phyloP scores from a whole-genome alignment of 2,888 invertebrate species.

The Chrysotoxum bicinctum region DNA sequence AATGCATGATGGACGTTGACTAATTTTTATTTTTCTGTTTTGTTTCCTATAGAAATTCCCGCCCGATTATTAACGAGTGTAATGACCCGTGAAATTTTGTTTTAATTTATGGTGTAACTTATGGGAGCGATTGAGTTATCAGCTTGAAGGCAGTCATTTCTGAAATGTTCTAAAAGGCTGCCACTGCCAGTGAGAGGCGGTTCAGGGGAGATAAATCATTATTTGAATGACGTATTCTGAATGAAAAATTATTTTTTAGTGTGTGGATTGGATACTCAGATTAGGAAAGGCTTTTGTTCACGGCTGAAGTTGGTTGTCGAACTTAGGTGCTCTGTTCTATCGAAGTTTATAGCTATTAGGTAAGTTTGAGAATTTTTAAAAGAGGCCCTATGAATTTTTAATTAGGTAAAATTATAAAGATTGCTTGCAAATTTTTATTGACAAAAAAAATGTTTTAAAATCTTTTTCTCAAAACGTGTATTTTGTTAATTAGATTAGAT shows the following conservation, averaged over 20 bases:
- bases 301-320: background rate
- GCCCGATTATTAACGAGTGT: conserved; percentile 13
- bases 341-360: too few relatives aligned
- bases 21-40: conserved; percentile 29
- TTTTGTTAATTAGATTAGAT: too few relatives aligned
- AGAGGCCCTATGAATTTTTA: too few relatives aligned
- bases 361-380: too few relatives aligned
- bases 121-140: conserved; percentile 52
- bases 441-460: too few relatives aligned
- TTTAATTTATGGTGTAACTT: conserved; percentile 50
- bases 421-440: too few relatives aligned
- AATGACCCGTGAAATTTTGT: conserved; percentile 58
- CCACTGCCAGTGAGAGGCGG: background rate
- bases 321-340: too few relatives aligned
- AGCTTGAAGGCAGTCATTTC: conserved; percentile 17
- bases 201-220: background rate
- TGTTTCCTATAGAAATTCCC: conserved; percentile 3
- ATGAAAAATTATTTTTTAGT: background rate
- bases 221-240: background rate
- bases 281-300: background rate
- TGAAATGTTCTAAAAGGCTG: conserved; percentile 2
- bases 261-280: background rate
- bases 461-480: too few relatives aligned
- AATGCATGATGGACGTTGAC: conserved; percentile 57
- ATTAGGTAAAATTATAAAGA: too few relatives aligned